These are phyloP conservation scores for Cynopterus sphinx DNA, from an alignment of 2,797 vertebrate species.

Conservation along the genomic window DNA sequence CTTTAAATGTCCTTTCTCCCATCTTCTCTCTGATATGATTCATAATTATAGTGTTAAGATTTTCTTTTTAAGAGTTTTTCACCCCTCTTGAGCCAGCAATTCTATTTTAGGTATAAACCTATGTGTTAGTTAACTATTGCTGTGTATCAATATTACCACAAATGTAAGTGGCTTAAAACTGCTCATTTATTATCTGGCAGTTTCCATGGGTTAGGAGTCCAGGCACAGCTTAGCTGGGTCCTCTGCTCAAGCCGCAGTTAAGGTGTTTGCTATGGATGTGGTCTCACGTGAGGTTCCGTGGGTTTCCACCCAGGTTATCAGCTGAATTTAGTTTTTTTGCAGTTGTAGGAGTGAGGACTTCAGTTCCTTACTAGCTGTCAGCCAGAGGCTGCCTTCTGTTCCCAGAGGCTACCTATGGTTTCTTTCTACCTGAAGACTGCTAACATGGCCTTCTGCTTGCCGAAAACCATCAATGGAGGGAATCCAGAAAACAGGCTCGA, in stretches of 20 bases:
- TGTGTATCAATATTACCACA: background rate
- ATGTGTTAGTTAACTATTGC: background rate
- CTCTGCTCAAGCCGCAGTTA: background rate
- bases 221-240: background rate
- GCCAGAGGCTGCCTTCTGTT: background rate
- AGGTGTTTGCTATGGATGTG: background rate
- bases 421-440: background rate
- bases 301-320: background rate
- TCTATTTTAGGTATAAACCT: background rate
- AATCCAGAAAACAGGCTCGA: background rate
- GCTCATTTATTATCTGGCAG: background rate
- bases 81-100: background rate
- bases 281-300: background rate
- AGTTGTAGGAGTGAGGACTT: background rate
- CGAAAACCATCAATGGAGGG: background rate
- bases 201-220: background rate
- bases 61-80: constrained; percentile 9
- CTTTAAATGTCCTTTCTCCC: background rate
- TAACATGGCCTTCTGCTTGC: background rate
- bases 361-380: background rate
- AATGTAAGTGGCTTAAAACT: background rate
- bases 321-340: background rate
- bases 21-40: background rate
- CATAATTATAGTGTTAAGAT: background rate
- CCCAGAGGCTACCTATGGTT: background rate